phyloP scores from a whole-genome alignment of 1,140 invertebrate species.

The Drosophila yakuba region DNA sequence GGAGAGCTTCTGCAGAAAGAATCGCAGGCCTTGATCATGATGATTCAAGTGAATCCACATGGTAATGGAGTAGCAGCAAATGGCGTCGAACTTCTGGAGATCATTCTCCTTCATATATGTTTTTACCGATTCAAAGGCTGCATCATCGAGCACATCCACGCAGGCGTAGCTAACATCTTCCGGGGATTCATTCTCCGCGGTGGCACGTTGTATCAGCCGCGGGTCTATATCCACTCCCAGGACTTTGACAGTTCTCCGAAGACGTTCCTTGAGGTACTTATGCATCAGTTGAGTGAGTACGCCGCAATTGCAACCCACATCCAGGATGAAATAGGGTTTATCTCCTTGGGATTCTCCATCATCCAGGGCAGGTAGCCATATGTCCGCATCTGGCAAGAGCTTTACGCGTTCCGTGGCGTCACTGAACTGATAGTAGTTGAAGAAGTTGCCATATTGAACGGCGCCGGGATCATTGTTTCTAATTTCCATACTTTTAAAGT shows the following conservation, averaged over 20 bases:
- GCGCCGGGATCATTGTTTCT: conserved; percentile 89
- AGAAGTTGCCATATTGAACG: conserved; percentile 92
- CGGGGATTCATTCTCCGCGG: conserved; percentile 84
- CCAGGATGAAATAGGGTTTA: conserved; percentile 86
- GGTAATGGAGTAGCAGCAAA: conserved; percentile 92
- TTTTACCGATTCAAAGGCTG: conserved; percentile 79
- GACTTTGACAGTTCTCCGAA: conserved; percentile 85
- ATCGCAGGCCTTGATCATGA: conserved; percentile 89
- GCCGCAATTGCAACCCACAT: conserved; percentile 93
- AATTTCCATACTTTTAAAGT: neutral
- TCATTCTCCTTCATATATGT: conserved; percentile 84
- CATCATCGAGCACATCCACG: conserved; percentile 87
- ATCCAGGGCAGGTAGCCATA: conserved; percentile 85
- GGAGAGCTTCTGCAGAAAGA: conserved; percentile 87
- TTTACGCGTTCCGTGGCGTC: conserved; percentile 88
- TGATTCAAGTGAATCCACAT: conserved; percentile 95
- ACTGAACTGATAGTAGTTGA: conserved; percentile 94
- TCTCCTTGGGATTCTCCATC: neutral
- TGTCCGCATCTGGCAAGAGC: conserved; percentile 86
- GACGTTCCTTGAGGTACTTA: conserved; percentile 40
- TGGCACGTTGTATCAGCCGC: conserved; percentile 88
- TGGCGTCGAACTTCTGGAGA: conserved; percentile 88
- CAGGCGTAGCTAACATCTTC: conserved; percentile 86
- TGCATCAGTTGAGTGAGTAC: conserved; percentile 87
- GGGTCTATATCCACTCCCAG: conserved; percentile 91